Base-by-base conservation (phyloP, 92 coral and sea anemone genomes). In the Epizoanthus scotinus region DNA sequence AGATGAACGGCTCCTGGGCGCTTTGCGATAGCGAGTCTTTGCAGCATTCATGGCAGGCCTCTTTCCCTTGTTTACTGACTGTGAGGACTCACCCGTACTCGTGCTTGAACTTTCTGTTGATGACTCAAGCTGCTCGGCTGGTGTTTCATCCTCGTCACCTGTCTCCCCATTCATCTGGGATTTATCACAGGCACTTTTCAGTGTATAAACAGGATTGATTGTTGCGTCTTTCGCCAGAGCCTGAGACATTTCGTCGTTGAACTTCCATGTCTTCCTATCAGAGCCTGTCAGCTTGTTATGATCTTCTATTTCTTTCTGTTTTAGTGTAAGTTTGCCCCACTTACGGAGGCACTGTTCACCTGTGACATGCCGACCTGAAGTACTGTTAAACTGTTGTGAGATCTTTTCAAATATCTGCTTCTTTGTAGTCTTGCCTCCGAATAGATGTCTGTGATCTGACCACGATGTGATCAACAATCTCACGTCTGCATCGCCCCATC, bases 1-100 rank as follows among this genome's bases (percentile, higher is more conserved):
- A 49, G 89, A 81, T 12, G 91, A 88, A 60, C 82, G 36, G 63
- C 89, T 88, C 47, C 58, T 81, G 66, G 91, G 86, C 61, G 59
- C 75, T 80, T 81, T 81, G 15, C 89, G 77, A 42, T 63, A 84
- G 67, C 87, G 67, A 63, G 78, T 59, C 64, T 55, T 80, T 44
- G 19, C 15, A 12, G 63, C 24, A 19, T 22, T 67, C 73, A 20
- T 61, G 58, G 18, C 42, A 47, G 18, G 38, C 61, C 66, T 67
- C 6, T 10, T 28, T 25, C 53, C 78, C n/a, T n/a, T n/a, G n/a
- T n/a, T n/a, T n/a, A n/a, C n/a, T n/a, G n/a, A n/a, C n/a, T n/a
- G n/a, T 63, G 42, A 8, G 13, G 86, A 59, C 14, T 47, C 52
- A 40, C 63, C 80, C 36, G 80, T 29, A 59, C 70, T 56, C 28